Percentiles rank a stretch among this genome's conserved stretches.
These are phyloP conservation scores for Erpornis zantholeuca DNA, from an alignment of 2,113 vertebrate genomes.

Conservation along the genomic window DNA sequence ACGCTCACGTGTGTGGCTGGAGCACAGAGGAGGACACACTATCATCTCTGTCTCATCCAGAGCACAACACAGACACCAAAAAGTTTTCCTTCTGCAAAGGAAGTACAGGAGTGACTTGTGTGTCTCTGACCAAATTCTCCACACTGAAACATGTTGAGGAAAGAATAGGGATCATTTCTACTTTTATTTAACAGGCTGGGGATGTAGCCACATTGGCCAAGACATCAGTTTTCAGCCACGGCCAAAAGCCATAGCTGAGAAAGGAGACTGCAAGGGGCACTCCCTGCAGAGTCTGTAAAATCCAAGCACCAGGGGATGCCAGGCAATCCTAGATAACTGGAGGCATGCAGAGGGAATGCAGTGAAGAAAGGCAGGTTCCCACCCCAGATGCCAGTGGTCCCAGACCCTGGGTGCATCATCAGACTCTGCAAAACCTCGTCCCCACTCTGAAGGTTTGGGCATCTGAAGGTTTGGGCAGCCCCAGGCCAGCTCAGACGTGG, in stretches of 20 bases:
- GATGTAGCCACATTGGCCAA: neutral
- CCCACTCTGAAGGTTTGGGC: neutral
- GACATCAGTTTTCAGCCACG: neutral
- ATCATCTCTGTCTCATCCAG: neutral
- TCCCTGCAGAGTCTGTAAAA: neutral
- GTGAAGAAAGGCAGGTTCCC: neutral
- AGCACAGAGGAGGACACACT: neutral
- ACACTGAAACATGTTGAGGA: neutral
- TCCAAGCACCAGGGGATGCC: fast-evolving
- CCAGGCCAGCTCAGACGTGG: neutral
- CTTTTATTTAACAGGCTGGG: neutral
- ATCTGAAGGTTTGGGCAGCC: neutral
- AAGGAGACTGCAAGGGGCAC: neutral
- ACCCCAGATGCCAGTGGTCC: neutral
- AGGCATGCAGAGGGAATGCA: neutral
- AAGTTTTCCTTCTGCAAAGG: neutral
- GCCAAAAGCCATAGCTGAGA: neutral
- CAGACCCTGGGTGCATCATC: neutral
- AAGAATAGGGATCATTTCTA: neutral
- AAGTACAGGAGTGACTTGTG: fast-evolving
- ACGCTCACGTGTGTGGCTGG: neutral
- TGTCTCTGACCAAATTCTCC: neutral
- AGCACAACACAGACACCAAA: neutral
- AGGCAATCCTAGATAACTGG: neutral
- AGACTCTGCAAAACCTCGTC: neutral